Evolutionary conservation across 2,888 invertebrate genomes (phyloP), one percentile per base, ranked within the genome.

Genomic region (Agrochola macilenta): DNA sequence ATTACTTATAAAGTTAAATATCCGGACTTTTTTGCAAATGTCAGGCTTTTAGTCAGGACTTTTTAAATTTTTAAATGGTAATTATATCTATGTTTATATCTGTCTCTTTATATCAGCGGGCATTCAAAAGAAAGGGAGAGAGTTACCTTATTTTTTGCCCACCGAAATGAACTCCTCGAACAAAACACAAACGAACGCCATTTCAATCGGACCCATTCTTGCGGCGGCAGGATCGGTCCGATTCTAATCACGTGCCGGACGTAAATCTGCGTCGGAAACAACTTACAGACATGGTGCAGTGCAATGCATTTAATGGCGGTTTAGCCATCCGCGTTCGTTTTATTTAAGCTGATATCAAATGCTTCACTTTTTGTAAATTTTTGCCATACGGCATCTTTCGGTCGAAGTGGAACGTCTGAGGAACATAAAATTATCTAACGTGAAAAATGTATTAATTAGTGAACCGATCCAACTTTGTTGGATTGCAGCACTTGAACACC

Each of bases 211-310:
- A 49, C 39, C 49, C 26, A 14, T 61, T 76, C 61, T 46, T 63
- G 57, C 17, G 57, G 66, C 12, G 52, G 60, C 63, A 46, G 39
- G 43, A 30, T n/a, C n/a, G 26, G 61, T 35, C 39, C 23, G 66
- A 79, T 86, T 77, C 71, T 64, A 78, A 83, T 83, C 88, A 86
- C 86, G 78, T 52, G 35, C 23, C 39, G 17, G 68, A 74, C 61
- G 61, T 81, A 81, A 77, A 81, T 87, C 86, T 76, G 61, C 20
- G 72, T 78, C 80, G 39, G 60, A 58, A 73, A 73, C 78, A 77
- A 83, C 79, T 78, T 81, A 66, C 65, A 63, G 30, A 60, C 57
- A 43, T 39, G 60, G 60, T 61, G 49, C 65, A 52, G 57, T 49
- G 69, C 60, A 68, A 63, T 64, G 65, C 5, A 58, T 58, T 58